phyloP scores from a whole-genome alignment of 2,113 vertebrate genomes.

The Lutjanus erythropterus region DNA sequence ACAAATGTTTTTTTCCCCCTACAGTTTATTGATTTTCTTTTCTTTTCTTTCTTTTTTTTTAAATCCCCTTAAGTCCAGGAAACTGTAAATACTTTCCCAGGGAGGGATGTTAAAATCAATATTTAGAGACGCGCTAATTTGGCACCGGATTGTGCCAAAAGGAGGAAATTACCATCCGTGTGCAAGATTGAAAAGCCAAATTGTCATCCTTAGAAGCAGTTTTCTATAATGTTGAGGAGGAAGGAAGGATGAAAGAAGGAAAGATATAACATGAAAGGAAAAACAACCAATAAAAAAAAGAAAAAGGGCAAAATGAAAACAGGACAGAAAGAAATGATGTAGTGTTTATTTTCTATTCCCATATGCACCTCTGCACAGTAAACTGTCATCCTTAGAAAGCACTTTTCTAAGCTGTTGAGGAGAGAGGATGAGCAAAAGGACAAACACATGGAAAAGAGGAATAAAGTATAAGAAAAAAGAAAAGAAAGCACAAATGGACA shows the following conservation, averaged over 20 bases:
- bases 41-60: too few species aligned
- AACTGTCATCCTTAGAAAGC: neutral
- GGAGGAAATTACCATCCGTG: neutral
- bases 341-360: neutral
- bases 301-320: neutral
- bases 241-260: neutral
- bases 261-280: too few species aligned
- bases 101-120: conserved; percentile 41
- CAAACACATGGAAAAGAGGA: too few species aligned
- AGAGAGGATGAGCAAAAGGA: neutral
- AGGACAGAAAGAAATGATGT: neutral
- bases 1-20: conserved; percentile 1
- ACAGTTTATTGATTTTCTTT: conserved; percentile 33
- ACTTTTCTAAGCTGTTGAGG: neutral
- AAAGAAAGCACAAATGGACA: too few species aligned
- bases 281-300: neutral
- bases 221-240: neutral
- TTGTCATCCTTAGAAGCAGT: neutral
- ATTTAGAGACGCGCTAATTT: conserved; percentile 19
- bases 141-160: neutral
- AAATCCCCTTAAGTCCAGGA: neutral
- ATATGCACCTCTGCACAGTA: neutral
- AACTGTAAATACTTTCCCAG: conserved; percentile 10
- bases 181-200: neutral
- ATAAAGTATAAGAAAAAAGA: too few species aligned